Percentiles rank a stretch among this genome's conserved stretches.
These are phyloP conservation scores for Chrysomela aeneicollis DNA, from an alignment of 2,888 invertebrate species.

Conservation along the genomic window DNA sequence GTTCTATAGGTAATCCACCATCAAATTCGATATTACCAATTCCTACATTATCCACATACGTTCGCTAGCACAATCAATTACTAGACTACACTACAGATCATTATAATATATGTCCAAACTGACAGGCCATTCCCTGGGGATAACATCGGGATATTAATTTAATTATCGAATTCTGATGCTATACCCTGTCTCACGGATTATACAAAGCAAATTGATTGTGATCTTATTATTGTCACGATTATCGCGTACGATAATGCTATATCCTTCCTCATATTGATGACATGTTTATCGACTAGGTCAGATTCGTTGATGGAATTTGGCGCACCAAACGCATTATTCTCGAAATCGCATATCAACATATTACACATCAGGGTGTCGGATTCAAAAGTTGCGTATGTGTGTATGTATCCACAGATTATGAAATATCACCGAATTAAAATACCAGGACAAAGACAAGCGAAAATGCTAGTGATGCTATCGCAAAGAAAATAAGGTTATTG, in stretches of 20 bases:
- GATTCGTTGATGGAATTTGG: not conserved
- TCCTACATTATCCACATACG: slow-evolving; percentile 6
- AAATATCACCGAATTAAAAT: too few species aligned
- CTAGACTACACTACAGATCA: slow-evolving; percentile 8
- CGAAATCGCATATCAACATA: too few species aligned
- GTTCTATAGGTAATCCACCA: not conserved
- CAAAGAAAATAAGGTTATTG: too few species aligned
- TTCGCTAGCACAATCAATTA: slow-evolving; percentile 12
- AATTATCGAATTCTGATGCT: slow-evolving; percentile 32
- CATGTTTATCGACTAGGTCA: not conserved
- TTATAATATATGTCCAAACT: slow-evolving; percentile 11
- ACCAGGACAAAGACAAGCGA: too few species aligned
- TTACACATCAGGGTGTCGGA: too few species aligned
- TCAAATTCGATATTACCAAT: not conserved
- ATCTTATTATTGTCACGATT: slow-evolving; percentile 35
- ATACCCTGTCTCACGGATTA: slow-evolving; percentile 33
- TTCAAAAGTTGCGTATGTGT: too few species aligned
- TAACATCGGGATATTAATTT: slow-evolving; percentile 35
- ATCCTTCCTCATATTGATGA: slow-evolving; percentile 22
- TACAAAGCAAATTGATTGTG: slow-evolving; percentile 32
- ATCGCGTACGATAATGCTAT: slow-evolving; percentile 24
- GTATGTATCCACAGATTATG: too few species aligned
- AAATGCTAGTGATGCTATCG: too few species aligned
- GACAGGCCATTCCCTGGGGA: slow-evolving; percentile 16
- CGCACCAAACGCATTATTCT: too few species aligned